Evolutionary conservation across 1,140 invertebrate genomes (phyloP).

Genomic region (Leptinotarsa undecemlineata): DNA sequence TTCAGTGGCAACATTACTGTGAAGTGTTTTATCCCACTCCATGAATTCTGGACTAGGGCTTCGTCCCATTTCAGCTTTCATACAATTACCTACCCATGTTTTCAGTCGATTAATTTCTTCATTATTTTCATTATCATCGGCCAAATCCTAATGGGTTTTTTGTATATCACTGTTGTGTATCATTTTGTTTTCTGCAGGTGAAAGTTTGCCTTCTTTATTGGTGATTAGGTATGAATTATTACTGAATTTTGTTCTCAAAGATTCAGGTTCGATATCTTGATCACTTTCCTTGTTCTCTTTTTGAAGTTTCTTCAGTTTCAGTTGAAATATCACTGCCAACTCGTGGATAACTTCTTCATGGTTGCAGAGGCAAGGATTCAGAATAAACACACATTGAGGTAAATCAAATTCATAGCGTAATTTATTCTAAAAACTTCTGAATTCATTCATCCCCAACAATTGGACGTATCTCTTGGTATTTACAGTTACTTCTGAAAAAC

Average conservation of each 20-base stretch:
- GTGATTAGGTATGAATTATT: background rate
- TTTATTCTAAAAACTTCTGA: conserved; percentile 50
- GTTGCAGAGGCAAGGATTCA: conserved; percentile 61
- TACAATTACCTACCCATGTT: conserved; percentile 38
- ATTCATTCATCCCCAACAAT: conserved; percentile 41
- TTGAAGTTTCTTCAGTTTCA: conserved; percentile 38
- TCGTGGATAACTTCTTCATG: conserved; percentile 58
- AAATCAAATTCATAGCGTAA: conserved; percentile 61
- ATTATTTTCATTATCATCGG: conserved; percentile 13
- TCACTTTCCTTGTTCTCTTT: conserved; percentile 29
- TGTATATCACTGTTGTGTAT: conserved; percentile 19
- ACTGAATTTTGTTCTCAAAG: background rate
- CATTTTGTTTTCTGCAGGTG: conserved; percentile 8
- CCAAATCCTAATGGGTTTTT: conserved; percentile 29
- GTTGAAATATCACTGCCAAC: conserved; percentile 56
- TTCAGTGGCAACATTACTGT: background rate
- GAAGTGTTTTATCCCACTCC: conserved; percentile 2
- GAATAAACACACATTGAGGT: conserved; percentile 64
- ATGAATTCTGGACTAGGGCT: conserved; percentile 41
- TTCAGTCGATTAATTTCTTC: conserved; percentile 34
- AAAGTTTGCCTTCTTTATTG: background rate
- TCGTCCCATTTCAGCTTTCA: conserved; percentile 26
- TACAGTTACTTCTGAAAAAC: conserved; percentile 10
- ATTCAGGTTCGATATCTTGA: conserved; percentile 27
- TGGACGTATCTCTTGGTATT: conserved; percentile 33